Evolutionary conservation across 2,113 vertebrate species (phyloP), one percentile per base, ranked within the genome.

Genomic region (Oceanodroma tethys): DNA sequence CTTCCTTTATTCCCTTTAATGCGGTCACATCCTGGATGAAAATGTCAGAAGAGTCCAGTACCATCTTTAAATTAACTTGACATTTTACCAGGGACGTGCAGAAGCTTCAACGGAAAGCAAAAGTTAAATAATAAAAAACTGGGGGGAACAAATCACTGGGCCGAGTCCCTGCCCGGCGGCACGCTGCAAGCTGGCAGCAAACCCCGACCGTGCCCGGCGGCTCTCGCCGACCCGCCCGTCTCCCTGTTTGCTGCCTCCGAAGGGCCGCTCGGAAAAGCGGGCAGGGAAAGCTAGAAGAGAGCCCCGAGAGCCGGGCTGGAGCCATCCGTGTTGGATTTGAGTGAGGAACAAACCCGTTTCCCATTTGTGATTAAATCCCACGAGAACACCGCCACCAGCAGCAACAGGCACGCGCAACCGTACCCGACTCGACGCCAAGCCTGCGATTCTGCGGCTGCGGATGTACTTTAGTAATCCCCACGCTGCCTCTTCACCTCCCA

Each of bases 41-140:
- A 97, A 98, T 95, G 97, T 96, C 96, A 97, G 59, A 62, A 70
- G 73, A 79, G 72, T 1, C 2, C 34, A 30, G 65, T 42, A 76
- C 75, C 84, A 40, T 43, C 86, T 86, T 88, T 95, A 97, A 97
- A 97, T 97, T 96, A 95, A 97, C 86, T 81, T 95, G 97, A 97
- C 97, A 95, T 98, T 97, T 97, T 88, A 81, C 43, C 53, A 30
- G 88, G 83, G 96, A 91, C 71, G 50, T 1, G 73, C 82, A 72
- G 88, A 53, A 86, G 85, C 72, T 86, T 53, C 81, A 22, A 12
- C 2, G 19, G 85, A 59, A 89, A 91, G 80, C 53, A 56, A 2
- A 88, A 95, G 85, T 60, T 78, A 95, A 88, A 72, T 65, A 87
- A 95, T 81, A 93, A 93, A 95, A 68, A 91, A 96, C 68, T 36